phyloP scores from a whole-genome alignment of 2,113 vertebrate genomes.

The Talpa occidentalis region DNA sequence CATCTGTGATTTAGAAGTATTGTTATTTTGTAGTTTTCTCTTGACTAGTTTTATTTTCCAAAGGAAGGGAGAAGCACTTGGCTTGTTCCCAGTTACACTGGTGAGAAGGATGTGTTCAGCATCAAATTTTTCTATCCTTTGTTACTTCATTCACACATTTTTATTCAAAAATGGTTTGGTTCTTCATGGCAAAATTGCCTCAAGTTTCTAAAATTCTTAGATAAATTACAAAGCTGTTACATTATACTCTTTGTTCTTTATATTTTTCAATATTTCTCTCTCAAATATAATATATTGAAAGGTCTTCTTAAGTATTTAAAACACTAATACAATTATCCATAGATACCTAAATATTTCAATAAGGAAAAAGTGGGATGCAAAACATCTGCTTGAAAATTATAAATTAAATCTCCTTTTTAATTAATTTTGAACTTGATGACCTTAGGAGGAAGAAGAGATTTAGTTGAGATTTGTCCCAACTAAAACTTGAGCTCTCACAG shows the following conservation, averaged over 20 bases:
- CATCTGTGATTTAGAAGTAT: background rate
- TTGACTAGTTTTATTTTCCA: background rate
- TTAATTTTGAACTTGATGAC: constrained; percentile 40
- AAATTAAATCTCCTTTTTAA: constrained; percentile 23
- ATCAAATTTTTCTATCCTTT: background rate
- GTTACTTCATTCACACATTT: background rate
- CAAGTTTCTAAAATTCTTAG: background rate
- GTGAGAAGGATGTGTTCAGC: background rate
- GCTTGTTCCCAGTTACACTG: background rate
- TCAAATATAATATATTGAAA: background rate
- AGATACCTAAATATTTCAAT: constrained; percentile 26
- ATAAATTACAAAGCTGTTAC: background rate
- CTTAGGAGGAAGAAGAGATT: background rate
- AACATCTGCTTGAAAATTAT: constrained; percentile 5
- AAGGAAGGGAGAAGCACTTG: background rate
- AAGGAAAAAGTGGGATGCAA: background rate
- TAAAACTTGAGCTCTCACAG: background rate
- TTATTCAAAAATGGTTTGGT: background rate
- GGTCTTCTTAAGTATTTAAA: background rate
- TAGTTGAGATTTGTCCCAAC: background rate
- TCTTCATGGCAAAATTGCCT: background rate
- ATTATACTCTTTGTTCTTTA: background rate
- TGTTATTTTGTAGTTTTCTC: background rate
- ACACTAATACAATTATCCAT: background rate
- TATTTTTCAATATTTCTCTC: background rate